phyloP scores from a whole-genome alignment of 2,888 invertebrate species.

The Andrena praecox region DNA sequence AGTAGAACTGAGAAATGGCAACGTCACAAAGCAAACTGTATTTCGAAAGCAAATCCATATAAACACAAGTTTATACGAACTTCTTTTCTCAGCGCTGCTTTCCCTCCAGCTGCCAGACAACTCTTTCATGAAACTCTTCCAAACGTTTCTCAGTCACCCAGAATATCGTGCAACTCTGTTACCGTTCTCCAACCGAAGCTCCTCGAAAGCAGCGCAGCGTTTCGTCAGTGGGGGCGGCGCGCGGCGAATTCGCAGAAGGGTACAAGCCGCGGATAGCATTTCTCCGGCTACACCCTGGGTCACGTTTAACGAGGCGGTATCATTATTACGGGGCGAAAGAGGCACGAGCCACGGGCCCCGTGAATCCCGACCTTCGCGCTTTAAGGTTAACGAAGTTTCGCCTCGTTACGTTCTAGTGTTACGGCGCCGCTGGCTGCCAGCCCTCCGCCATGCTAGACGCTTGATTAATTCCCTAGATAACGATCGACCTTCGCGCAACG shows the following conservation, averaged over 20 bases:
- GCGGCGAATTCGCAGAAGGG: background rate
- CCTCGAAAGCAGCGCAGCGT: no score
- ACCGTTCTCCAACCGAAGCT: no score
- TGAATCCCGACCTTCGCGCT: constrained; percentile 62
- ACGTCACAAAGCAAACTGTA: no score
- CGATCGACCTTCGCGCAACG: constrained; percentile 54
- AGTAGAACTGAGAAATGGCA: no score
- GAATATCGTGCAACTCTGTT: no score
- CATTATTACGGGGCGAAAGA: constrained; percentile 29
- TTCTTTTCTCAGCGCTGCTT: no score
- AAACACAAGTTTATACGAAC: no score
- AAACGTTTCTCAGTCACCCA: no score
- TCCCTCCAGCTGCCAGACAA: no score
- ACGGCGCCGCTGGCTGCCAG: constrained; percentile 37
- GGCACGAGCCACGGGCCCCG: constrained; percentile 18
- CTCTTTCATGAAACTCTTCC: no score
- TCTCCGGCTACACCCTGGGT: background rate
- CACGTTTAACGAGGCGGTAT: constrained; percentile 21
- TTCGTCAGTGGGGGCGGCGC: no score
- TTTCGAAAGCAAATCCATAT: no score
- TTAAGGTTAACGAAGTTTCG: constrained; percentile 74
- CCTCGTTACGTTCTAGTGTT: constrained; percentile 72
- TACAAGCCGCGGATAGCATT: background rate
- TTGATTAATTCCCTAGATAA: constrained; percentile 71
- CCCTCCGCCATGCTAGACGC: constrained; percentile 53